Conservation (phyloP, 1,140 invertebrate species). For the Drosophila pandora region DNA sequence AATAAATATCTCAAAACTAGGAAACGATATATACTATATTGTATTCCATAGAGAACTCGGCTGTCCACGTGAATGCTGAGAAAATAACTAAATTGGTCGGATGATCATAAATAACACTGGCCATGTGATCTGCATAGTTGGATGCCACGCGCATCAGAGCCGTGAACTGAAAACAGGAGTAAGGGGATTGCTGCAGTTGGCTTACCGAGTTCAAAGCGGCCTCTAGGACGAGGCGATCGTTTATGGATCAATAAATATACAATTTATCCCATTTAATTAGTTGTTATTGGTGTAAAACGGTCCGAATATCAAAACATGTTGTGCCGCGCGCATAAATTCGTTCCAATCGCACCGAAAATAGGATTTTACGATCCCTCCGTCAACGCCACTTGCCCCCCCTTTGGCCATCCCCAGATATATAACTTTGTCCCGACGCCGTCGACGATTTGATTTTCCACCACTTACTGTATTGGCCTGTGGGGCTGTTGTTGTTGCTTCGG, state of each 20-base stretch:
- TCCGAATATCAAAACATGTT: constrained; percentile 68
- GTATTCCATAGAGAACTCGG: constrained; percentile 5
- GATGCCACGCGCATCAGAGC: constrained; percentile 38
- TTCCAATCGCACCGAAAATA: constrained; percentile 67
- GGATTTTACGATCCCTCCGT: constrained; percentile 69
- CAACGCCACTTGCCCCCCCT: constrained; percentile 21
- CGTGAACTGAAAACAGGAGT: constrained; percentile 5
- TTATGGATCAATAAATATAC: constrained; percentile 68
- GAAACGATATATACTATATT: constrained; percentile 4
- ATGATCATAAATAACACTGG: constrained; percentile 35
- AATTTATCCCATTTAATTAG: constrained; percentile 66
- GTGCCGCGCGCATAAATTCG: constrained; percentile 73
- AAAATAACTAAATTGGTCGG: constrained; percentile 20
- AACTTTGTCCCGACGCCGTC: constrained; percentile 33
- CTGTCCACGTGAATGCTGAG: constrained; percentile 24
- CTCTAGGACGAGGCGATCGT: constrained; percentile 10
- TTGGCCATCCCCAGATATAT: constrained; percentile 14
- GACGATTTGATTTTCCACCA: constrained; percentile 28
- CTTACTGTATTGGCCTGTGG: constrained; percentile 22
- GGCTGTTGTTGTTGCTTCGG: constrained; percentile 22
- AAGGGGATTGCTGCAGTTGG: constrained; percentile 9
- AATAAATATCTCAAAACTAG: background rate
- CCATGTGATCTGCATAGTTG: constrained; percentile 42
- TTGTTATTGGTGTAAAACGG: constrained; percentile 74
- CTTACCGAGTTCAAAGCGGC: constrained; percentile 36